phyloP scores from a whole-genome alignment of 2,113 vertebrate genomes.

The Platysteira castanea region DNA sequence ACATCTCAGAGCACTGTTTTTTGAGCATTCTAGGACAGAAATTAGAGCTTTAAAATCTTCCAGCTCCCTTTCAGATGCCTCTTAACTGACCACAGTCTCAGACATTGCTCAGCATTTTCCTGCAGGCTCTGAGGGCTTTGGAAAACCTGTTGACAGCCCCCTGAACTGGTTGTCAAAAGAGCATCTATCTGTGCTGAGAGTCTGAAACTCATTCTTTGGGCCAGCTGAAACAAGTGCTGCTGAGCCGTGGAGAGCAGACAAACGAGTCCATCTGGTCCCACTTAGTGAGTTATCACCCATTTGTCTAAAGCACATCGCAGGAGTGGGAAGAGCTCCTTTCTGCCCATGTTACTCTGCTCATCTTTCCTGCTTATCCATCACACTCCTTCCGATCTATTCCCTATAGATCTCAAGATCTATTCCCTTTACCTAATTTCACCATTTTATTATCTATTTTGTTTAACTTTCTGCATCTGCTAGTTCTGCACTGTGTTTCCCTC shows the following conservation, averaged over 20 bases:
- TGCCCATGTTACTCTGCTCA: background rate
- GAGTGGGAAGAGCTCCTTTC: background rate
- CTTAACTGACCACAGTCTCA: background rate
- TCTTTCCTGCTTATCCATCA: background rate
- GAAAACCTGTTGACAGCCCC: background rate
- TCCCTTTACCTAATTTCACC: background rate
- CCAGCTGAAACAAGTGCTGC: background rate
- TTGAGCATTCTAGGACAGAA: background rate
- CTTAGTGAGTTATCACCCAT: background rate
- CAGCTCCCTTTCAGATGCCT: background rate
- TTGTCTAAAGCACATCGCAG: fast-evolving
- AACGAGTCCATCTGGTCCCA: background rate
- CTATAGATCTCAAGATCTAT: background rate
- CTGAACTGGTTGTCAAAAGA: background rate
- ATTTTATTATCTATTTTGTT: background rate
- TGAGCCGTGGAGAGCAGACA: background rate
- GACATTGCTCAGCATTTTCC: background rate
- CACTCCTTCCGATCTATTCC: background rate
- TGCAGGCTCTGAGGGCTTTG: fast-evolving
- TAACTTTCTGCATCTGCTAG: background rate
- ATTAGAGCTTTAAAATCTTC: background rate
- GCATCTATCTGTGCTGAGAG: background rate
- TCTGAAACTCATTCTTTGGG: background rate
- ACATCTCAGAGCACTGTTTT: background rate
- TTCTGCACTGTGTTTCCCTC: background rate